Base-by-base conservation (phyloP, 2,113 vertebrate genomes). In the Lophius piscatorius region DNA sequence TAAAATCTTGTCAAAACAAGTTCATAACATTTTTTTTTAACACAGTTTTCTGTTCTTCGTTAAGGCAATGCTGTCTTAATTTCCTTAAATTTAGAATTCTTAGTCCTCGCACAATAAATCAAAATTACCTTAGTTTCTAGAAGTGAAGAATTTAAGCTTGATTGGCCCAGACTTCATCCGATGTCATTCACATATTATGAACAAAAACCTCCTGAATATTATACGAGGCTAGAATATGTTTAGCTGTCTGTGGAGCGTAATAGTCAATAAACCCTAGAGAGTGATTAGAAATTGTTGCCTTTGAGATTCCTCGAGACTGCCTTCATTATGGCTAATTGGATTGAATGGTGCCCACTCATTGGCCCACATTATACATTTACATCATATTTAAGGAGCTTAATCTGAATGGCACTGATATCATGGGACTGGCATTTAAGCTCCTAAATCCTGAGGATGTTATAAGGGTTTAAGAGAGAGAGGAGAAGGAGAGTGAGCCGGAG, bases 311-410 rank as follows among this genome's bases (percentile, higher is more conserved):
- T 67, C 64, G 78, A 81, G 80, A 78, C 68, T 67, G 69, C 45
- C 76, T 85, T 88, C 78, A 84, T 87, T 88, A 78, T 42, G 24
- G 74, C 80, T 90, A 91, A 91, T 92, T 87, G 87, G 89, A 91
- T 90, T 90, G 74, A 84, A 70, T 23, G 55, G 68, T 71, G 83
- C 84, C 86, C 85, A 80, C 87, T 89, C 82, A 74, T 76, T 88
- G 88, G 84, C 87, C 85, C 79, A 86, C 83, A 86, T 90, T 81
- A 79, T 71, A 62, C 81, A 77, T 88, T 88, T 80, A 84, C 80
- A 84, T 81, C 67, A 76, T 76, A 82, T 86, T 89, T 82, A 88
- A 88, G 76, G 76, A 23, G 75, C 85, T 90, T 88, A 90, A 86
- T 85, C 78, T 74, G 68, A 90, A 78, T 86, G 85, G 79, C 82